Evolutionary conservation across 2,888 invertebrate species (phyloP).

Genomic region (Andrena dorsata): DNA sequence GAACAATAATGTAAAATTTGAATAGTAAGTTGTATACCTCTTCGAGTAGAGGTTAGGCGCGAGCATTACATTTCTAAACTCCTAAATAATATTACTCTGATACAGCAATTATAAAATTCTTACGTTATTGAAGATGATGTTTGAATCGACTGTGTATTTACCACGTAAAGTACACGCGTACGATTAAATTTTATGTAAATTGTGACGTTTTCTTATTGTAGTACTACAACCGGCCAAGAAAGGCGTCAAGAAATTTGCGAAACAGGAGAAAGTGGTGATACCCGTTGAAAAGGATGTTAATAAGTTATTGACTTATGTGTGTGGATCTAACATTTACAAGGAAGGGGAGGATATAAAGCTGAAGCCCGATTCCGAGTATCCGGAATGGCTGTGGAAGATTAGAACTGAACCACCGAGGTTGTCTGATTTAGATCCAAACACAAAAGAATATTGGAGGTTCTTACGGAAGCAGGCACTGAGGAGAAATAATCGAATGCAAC

Average conservation of each 20-base stretch:
- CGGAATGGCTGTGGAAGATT: constrained; percentile 95
- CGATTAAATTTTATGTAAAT: background rate
- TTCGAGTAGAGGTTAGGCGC: constrained; percentile 39
- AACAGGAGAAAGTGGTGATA: constrained; percentile 88
- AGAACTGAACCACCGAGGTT: constrained; percentile 88
- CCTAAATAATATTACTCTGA: background rate
- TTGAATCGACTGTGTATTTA: background rate
- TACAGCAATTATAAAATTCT: background rate
- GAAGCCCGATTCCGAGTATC: constrained; percentile 93
- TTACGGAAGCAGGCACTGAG: constrained; percentile 89
- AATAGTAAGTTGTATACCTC: background rate
- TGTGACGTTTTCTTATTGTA: background rate
- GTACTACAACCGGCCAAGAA: constrained; percentile 71
- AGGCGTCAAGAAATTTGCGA: constrained; percentile 87
- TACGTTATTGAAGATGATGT: background rate
- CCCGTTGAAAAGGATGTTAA: constrained; percentile 94
- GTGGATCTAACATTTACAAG: constrained; percentile 94
- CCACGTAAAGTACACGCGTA: no score
- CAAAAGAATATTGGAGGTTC: constrained; percentile 93
- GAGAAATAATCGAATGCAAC: constrained; percentile 87
- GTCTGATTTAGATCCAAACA: constrained; percentile 91
- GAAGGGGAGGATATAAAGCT: constrained; percentile 93
- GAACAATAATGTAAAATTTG: background rate
- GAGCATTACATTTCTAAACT: background rate
- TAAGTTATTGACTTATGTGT: constrained; percentile 91